phyloP scores from a whole-genome alignment of 2,888 invertebrate genomes.

The Chelonus formosanus region DNA sequence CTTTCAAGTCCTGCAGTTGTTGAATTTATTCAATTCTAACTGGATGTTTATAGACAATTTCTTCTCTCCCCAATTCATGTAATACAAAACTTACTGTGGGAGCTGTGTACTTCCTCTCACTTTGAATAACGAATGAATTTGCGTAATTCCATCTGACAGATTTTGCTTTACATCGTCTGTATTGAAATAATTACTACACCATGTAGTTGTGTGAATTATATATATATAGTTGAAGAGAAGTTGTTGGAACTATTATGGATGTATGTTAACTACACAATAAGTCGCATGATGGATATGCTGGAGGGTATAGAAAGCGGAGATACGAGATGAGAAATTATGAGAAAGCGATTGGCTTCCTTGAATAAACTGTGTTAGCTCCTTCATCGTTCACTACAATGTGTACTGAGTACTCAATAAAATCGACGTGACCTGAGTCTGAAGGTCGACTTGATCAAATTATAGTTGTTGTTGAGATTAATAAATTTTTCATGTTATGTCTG shows the following conservation, averaged over 20 bases:
- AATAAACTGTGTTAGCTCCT: slow-evolving; percentile 32
- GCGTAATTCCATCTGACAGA: slow-evolving; percentile 12
- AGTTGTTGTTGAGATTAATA: no score
- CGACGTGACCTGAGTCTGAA: neutral
- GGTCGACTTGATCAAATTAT: no score
- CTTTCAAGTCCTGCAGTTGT: neutral
- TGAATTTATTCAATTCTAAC: slow-evolving; percentile 9
- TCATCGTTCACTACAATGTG: slow-evolving; percentile 22
- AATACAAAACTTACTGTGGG: slow-evolving; percentile 18
- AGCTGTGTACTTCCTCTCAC: slow-evolving; percentile 3
- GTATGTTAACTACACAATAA: slow-evolving; percentile 10
- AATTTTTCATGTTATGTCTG: no score
- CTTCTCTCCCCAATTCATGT: slow-evolving; percentile 12
- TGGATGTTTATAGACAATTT: slow-evolving; percentile 13
- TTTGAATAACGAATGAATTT: slow-evolving; percentile 21
- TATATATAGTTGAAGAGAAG: slow-evolving; percentile 30
- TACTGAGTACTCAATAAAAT: slow-evolving; percentile 5
- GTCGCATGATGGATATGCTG: neutral
- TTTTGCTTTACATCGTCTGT: slow-evolving; percentile 10
- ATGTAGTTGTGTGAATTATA: slow-evolving; percentile 22
- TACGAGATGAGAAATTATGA: slow-evolving; percentile 44
- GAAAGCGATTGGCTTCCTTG: slow-evolving; percentile 47
- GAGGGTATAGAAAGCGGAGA: slow-evolving; percentile 37
- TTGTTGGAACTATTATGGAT: slow-evolving; percentile 7
- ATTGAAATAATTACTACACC: slow-evolving; percentile 15